Evolutionary conservation across 2,113 vertebrate species (phyloP), one percentile per base, ranked within the genome.

Genomic region (Acanthisitta chloris): DNA sequence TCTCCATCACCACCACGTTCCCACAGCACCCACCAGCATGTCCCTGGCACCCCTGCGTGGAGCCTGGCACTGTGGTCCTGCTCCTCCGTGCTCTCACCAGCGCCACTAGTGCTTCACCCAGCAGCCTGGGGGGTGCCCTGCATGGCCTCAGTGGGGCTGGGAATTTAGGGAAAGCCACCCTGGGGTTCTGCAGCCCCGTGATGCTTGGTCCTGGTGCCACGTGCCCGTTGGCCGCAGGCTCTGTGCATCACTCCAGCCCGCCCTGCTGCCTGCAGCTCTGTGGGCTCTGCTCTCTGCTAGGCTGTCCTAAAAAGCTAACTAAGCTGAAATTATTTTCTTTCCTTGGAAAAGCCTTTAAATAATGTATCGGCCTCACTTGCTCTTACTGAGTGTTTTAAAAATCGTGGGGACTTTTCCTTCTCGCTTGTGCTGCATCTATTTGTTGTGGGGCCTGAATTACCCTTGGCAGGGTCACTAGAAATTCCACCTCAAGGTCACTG

Each of bases 321-420:
- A 42, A 96, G 95, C 94, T 95, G 95, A 91, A 96, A 96, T 66
- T 10, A 87, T 94, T 86, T 92, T 51, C 64, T 46, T 73, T 71
- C 87, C 87, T 77, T 59, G 29, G 81, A 76, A 71, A 46, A 91
- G 40, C 81, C 78, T 74, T 87, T 97, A 88, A 96, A 96, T 96
- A 97, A 97, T 94, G 64, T 9, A 95, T 94, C 1, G 4, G 42
- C 17, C 43, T 70, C 64, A 3, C 74, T 91, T 49, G 61, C 85
- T 80, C 58, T 73, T 90, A 7, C 92, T 40, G 57, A 36, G 28
- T 49, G 70, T 49, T 85, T 66, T 64, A 43, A 16, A 66, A 90
- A 81, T 26, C 43, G 46, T 23, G 20, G 28, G 26, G 70, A 49
- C 42, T 18, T 70, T 34, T 40, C 48, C 42, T 66, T 85, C 52